Conservation (phyloP, 2,888 invertebrate genomes). For the Heterodera filipjevi region DNA sequence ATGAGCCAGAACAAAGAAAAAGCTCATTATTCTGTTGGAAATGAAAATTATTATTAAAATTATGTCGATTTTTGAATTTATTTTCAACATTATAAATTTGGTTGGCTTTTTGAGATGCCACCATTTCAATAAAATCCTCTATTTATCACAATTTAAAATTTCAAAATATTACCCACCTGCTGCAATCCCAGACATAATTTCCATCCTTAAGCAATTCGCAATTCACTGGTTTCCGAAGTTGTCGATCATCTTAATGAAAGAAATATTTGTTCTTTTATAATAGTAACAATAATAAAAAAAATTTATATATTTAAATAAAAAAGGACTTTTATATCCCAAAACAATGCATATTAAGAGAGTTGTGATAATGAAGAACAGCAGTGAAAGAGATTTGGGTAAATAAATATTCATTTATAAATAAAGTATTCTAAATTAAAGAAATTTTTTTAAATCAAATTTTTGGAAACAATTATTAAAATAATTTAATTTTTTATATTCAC, state of each 20-base stretch:
- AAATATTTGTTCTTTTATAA: no score
- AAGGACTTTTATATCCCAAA: neutral
- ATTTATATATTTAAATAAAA: neutral
- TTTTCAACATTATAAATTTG: no score
- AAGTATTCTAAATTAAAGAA: no score
- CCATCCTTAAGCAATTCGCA: slow-evolving; percentile 35
- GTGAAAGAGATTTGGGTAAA: neutral
- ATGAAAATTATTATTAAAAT: neutral
- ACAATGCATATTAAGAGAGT: neutral
- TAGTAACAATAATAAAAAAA: neutral
- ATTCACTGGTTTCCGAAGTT: slow-evolving; percentile 31
- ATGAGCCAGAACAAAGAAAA: no score
- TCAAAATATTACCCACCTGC: slow-evolving; percentile 15
- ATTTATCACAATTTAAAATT: no score
- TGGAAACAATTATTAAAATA: no score
- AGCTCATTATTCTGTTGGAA: no score
- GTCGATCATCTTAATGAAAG: slow-evolving; percentile 24
- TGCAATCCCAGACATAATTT: slow-evolving; percentile 38
- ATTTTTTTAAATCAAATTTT: no score
- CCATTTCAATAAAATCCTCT: no score
- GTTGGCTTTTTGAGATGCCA: no score
- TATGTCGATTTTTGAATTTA: neutral
- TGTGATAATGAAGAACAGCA: neutral
- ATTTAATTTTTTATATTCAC: no score
- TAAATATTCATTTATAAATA: no score